Evolutionary conservation across 2,888 invertebrate species (phyloP).

Genomic region (Trypoxylon attenuatum): DNA sequence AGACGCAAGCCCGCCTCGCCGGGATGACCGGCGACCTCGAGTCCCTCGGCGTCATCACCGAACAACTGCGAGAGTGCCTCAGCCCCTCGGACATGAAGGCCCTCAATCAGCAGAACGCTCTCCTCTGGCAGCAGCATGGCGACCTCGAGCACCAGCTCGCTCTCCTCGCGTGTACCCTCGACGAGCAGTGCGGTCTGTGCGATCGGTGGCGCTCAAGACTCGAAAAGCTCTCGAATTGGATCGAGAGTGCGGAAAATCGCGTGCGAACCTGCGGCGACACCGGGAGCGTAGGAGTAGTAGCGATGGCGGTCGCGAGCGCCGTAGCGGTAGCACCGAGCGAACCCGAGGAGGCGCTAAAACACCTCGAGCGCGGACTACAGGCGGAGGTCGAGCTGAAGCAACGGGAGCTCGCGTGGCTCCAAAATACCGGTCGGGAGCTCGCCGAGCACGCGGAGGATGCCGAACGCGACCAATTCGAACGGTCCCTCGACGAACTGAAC

Average conservation of each 20-base stretch:
- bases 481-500: constrained; percentile 78
- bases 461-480: constrained; percentile 78
- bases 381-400: constrained; percentile 86
- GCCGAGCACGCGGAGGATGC: constrained; percentile 79
- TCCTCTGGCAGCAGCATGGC: constrained; percentile 86
- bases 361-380: constrained; percentile 84
- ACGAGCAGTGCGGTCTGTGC: constrained; percentile 84
- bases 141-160: constrained; percentile 88
- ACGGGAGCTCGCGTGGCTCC: constrained; percentile 86
- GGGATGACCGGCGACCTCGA: constrained; percentile 81
- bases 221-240: constrained; percentile 82
- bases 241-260: constrained; percentile 80
- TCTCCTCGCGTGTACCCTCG: constrained; percentile 82
- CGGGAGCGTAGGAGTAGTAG: no score
- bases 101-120: constrained; percentile 86
- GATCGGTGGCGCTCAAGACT: constrained; percentile 83
- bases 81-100: constrained; percentile 89
- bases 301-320: no score
- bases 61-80: constrained; percentile 89
- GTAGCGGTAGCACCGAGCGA: constrained; percentile 76
- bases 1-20: constrained; percentile 78
- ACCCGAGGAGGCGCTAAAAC: constrained; percentile 83
- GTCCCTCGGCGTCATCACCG: constrained; percentile 83
- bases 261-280: no score
- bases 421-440: constrained; percentile 81